Conservation (phyloP, 2,797 vertebrate genomes). For the Cyprinella venusta region DNA sequence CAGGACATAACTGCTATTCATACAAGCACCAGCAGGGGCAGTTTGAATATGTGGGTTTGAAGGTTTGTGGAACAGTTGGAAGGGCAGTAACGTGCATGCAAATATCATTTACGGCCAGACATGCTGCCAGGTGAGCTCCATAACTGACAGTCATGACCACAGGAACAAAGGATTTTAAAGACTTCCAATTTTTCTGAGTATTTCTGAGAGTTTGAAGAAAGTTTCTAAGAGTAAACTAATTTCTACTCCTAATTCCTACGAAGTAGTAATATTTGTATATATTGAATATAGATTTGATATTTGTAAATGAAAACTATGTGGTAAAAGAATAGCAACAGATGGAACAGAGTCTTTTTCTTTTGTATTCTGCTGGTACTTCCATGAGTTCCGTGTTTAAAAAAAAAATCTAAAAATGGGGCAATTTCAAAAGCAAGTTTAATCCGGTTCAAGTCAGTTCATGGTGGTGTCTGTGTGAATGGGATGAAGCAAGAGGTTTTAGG, state of each 20-base stretch:
- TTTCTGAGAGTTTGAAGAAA: not conserved
- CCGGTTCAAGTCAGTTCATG: slow-evolving; percentile 45
- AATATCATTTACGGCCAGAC: slow-evolving; percentile 13
- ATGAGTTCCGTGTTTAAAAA: not conserved
- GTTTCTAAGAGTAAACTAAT: not conserved
- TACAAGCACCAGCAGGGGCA: not conserved
- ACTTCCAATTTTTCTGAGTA: not conserved
- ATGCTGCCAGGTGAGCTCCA: not conserved
- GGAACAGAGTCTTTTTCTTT: not conserved
- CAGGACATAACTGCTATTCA: not conserved
- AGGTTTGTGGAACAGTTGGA: slow-evolving; percentile 50
- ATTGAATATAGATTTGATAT: slow-evolving; percentile 15
- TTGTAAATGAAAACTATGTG: slow-evolving; percentile 10
- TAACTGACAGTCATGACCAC: slow-evolving; percentile 10
- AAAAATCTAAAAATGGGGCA: not conserved
- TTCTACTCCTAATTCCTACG: not conserved
- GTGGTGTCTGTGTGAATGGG: slow-evolving; percentile 36
- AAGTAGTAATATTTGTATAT: not conserved
- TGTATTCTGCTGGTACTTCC: not conserved
- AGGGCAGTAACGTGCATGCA: slow-evolving; percentile 60
- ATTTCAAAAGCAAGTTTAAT: slow-evolving; percentile 40
- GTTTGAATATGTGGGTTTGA: not conserved
- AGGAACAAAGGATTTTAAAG: not conserved
- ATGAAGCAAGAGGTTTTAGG: slow-evolving; percentile 57
- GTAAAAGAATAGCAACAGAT: not conserved